These are phyloP conservation scores for Pocillopora grandis DNA, from an alignment of 92 coral and sea anemone genomes.

Conservation along the genomic window DNA sequence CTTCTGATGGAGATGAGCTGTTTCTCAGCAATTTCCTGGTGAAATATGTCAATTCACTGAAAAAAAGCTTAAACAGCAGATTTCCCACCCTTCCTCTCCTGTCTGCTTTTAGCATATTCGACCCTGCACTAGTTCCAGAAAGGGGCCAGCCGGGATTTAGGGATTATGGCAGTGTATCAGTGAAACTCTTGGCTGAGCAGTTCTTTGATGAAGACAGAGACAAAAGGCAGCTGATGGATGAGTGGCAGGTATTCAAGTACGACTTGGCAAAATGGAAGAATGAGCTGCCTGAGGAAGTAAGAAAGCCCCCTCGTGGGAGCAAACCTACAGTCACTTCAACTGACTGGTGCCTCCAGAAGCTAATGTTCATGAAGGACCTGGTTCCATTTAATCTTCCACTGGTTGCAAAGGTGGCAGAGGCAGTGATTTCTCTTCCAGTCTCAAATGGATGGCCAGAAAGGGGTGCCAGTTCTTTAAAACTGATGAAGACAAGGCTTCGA, in stretches of 20 bases:
- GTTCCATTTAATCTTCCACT: too few species aligned
- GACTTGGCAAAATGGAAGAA: too few species aligned
- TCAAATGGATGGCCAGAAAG: too few species aligned
- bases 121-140: constrained; percentile 27
- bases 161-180: constrained; percentile 30
- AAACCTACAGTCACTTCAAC: too few species aligned
- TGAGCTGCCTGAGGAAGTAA: too few species aligned
- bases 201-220: constrained; percentile 21
- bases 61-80: background rate
- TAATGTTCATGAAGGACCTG: too few species aligned
- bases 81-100: constrained; percentile 12
- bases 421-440: too few species aligned
- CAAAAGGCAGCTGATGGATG: constrained; percentile 12
- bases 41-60: constrained; percentile 31
- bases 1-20: background rate
- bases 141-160: constrained; percentile 29
- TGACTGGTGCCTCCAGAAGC: too few species aligned
- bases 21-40: constrained; percentile 23
- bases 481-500: too few species aligned
- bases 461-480: too few species aligned
- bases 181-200: constrained; percentile 16
- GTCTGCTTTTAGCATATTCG: constrained; percentile 23
- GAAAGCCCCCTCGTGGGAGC: too few species aligned
- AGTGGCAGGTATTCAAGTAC: constrained; percentile 11
- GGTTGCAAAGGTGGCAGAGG: too few species aligned